Evolutionary conservation across 1,140 invertebrate genomes (phyloP).

Genomic region (Psilanteris sp.): DNA sequence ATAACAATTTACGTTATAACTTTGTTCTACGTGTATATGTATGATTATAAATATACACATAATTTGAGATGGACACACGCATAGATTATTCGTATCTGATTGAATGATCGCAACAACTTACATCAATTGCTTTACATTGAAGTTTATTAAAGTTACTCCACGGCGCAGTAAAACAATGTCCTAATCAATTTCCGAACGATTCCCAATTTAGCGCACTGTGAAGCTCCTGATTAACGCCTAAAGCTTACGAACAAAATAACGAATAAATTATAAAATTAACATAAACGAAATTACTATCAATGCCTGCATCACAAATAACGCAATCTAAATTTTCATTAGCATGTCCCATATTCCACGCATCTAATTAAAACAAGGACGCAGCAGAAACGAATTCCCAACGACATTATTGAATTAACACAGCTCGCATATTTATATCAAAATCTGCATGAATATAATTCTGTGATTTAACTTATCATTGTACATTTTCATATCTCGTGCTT

Average conservation of each 20-base stretch:
- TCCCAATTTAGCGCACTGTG: not conserved
- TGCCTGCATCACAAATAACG: not conserved
- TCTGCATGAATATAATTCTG: conserved; percentile 42
- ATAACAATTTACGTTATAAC: no score
- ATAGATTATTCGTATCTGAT: no score
- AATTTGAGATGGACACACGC: no score
- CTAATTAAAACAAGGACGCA: conserved; percentile 34
- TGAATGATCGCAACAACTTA: no score
- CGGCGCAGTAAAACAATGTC: not conserved
- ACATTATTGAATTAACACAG: conserved; percentile 24
- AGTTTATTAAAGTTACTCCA: no score
- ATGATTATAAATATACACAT: no score
- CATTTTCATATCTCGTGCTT: conserved; percentile 10
- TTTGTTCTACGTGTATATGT: no score
- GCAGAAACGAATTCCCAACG: conserved; percentile 8
- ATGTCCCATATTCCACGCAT: conserved; percentile 10
- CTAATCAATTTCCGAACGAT: conserved; percentile 15
- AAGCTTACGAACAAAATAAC: conserved; percentile 1
- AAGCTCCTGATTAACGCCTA: conserved; percentile 19
- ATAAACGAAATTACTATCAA: conserved; percentile 12
- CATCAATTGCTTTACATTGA: no score
- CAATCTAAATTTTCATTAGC: conserved; percentile 33
- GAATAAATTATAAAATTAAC: conserved; percentile 19
- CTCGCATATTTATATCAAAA: conserved; percentile 29
- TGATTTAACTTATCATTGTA: conserved; percentile 6